A percentile compares a stretch with the other conserved stretches of the same genome.
Conservation (phyloP, 2,888 invertebrate species). For the Rhingia campestris region DNA sequence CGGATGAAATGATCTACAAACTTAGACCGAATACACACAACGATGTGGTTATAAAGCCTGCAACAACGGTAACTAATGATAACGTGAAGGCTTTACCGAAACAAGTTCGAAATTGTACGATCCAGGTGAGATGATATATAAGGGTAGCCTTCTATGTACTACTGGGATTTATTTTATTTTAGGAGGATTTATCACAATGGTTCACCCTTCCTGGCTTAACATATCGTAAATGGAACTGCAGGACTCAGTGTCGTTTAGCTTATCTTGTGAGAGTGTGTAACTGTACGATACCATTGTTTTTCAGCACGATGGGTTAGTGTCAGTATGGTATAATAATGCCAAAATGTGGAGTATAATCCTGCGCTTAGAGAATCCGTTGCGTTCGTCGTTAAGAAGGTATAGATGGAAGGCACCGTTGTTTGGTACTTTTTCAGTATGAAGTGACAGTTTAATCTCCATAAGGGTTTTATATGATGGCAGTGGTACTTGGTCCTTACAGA, state of each 20-base stretch:
- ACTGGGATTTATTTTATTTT: constrained; percentile 1
- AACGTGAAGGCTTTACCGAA: constrained; percentile 75
- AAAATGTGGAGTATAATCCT: too few relatives aligned
- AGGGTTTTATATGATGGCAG: too few relatives aligned
- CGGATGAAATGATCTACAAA: constrained; percentile 69
- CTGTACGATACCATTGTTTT: constrained; percentile 78
- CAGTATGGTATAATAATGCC: background rate
- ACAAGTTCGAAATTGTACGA: constrained; percentile 77
- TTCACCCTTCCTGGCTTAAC: constrained; percentile 63
- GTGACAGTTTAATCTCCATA: too few relatives aligned
- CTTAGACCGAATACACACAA: constrained; percentile 77
- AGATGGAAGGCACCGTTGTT: too few relatives aligned
- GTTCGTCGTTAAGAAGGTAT: background rate
- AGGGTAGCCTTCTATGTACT: background rate
- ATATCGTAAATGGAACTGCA: constrained; percentile 79
- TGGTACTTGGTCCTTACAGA: too few relatives aligned
- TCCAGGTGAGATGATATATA: too few relatives aligned
- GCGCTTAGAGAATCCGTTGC: constrained; percentile 13
- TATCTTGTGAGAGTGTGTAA: constrained; percentile 77
- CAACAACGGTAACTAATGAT: constrained; percentile 74
- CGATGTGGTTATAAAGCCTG: constrained; percentile 77
- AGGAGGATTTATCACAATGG: constrained; percentile 76
- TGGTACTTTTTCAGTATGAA: too few relatives aligned
- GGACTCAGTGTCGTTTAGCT: constrained; percentile 77
- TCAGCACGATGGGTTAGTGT: constrained; percentile 63